Percentiles rank a stretch among this genome's conserved stretches.
These are phyloP conservation scores for Cynocephalus volans DNA, from an alignment of 2,113 vertebrate species.

Conservation along the genomic window DNA sequence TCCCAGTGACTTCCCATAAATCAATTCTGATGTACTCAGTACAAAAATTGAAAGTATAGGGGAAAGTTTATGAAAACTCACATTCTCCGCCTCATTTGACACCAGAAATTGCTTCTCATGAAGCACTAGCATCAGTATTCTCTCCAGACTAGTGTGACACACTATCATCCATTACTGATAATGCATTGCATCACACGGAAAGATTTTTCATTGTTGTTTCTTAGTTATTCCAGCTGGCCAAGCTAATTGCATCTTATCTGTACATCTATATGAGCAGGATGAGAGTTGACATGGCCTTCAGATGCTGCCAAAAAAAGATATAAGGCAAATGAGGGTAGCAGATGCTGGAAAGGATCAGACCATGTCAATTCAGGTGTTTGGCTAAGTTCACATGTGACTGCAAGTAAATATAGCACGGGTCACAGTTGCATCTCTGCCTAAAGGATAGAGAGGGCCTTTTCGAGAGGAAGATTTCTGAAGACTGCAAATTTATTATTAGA, in stretches of 20 bases:
- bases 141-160: neutral
- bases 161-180: neutral
- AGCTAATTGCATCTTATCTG: neutral
- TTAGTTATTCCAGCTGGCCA: neutral
- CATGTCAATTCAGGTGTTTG: neutral
- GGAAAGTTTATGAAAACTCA: neutral
- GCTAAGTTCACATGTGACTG: neutral
- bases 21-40: neutral
- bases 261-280: neutral
- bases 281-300: neutral
- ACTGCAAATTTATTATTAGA: neutral
- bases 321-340: neutral
- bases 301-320: neutral
- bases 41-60: neutral
- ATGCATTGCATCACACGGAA: neutral
- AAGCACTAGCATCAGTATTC: neutral
- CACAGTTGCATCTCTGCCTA: neutral
- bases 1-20: neutral
- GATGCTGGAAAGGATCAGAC: neutral
- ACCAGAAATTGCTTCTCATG: constrained; percentile 1
- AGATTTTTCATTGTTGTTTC: no score
- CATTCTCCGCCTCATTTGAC: constrained; percentile 18
- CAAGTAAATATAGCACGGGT: neutral
- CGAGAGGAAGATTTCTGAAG: neutral
- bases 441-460: neutral